A percentile compares a stretch with the other conserved stretches of the same genome.
These are phyloP conservation scores for Myodes glareolus DNA, from an alignment of 2,113 vertebrate genomes.

Conservation along the genomic window DNA sequence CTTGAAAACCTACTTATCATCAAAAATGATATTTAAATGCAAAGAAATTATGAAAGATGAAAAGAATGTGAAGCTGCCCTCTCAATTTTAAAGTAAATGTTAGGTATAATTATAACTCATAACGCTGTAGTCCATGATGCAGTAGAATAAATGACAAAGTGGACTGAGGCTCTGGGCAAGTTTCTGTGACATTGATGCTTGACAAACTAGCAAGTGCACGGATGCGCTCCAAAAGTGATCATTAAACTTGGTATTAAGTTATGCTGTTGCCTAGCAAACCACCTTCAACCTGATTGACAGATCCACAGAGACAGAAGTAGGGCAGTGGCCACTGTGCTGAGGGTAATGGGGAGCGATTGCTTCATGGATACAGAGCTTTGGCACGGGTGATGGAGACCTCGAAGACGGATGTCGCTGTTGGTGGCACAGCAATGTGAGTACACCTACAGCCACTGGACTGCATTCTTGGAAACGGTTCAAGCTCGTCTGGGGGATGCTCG, in stretches of 20 bases:
- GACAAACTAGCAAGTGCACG: conserved; percentile 1
- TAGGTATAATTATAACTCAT: conserved; percentile 51
- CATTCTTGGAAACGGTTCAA: background rate
- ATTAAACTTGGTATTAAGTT: background rate
- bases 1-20: background rate
- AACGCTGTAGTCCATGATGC: background rate
- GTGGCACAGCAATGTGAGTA: background rate
- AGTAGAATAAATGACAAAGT: conserved; percentile 25
- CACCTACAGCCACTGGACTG: background rate
- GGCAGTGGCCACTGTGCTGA: background rate
- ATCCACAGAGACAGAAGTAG: background rate
- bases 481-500: background rate
- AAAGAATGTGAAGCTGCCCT: background rate
- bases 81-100: conserved; percentile 32
- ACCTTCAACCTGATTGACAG: background rate
- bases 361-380: background rate
- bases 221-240: background rate
- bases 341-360: background rate
- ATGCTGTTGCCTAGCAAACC: background rate
- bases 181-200: background rate
- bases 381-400: background rate
- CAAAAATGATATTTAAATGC: background rate
- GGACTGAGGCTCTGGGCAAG: background rate
- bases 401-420: background rate
- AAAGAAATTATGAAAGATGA: conserved; percentile 11